Evolutionary conservation across 1,140 invertebrate genomes (phyloP).

Genomic region (Trinorchestia longiramus): DNA sequence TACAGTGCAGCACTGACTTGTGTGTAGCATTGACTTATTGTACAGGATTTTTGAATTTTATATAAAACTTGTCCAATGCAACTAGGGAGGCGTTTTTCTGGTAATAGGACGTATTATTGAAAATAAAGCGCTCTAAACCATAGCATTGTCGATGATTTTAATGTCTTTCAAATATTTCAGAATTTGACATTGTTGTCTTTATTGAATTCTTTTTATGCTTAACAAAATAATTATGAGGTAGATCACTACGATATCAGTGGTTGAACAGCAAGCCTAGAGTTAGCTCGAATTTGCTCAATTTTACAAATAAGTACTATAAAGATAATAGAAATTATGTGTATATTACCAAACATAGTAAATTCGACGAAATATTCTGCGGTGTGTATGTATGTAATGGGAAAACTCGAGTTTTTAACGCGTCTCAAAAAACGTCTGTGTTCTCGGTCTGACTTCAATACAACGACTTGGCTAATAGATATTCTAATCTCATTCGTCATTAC

Average conservation of each 20-base stretch:
- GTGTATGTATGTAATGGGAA: neutral
- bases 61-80: neutral
- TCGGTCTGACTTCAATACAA: neutral
- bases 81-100: neutral
- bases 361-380: neutral
- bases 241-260: neutral
- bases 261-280: neutral
- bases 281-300: neutral
- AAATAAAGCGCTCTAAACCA: neutral
- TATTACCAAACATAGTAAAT: neutral
- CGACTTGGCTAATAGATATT: neutral
- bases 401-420: neutral
- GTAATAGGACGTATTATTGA: neutral
- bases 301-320: neutral
- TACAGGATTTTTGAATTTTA: neutral
- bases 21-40: too few species aligned
- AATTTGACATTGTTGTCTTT: neutral
- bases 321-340: neutral
- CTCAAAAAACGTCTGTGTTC: neutral
- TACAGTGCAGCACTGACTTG: too few species aligned
- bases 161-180: neutral
- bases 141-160: neutral
- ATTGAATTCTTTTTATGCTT: neutral
- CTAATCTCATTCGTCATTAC: neutral
- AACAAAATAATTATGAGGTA: neutral